phyloP scores from a whole-genome alignment of 2,888 invertebrate genomes.

The Cyclophora punctaria region DNA sequence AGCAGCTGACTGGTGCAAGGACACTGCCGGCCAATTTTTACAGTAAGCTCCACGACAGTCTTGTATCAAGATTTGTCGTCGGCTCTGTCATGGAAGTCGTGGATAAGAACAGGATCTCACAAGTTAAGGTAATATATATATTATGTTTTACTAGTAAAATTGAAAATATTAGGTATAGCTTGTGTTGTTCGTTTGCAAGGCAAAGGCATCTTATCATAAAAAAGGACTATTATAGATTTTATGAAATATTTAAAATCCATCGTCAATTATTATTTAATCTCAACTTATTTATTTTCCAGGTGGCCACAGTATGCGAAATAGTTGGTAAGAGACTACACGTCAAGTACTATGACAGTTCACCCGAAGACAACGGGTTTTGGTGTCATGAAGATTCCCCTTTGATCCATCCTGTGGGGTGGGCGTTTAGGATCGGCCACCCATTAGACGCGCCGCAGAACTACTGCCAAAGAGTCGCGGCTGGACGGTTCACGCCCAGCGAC shows the following conservation, averaged over 20 bases:
- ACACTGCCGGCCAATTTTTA: constrained; percentile 96
- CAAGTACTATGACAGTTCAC: constrained; percentile 88
- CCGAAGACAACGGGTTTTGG: constrained; percentile 93
- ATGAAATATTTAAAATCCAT: background rate
- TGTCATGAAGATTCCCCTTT: constrained; percentile 96
- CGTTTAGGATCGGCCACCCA: constrained; percentile 89
- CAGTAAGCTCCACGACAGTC: constrained; percentile 88
- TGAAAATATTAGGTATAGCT: no score
- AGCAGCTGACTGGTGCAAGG: constrained; percentile 93
- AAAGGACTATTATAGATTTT: no score
- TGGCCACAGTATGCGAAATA: constrained; percentile 92
- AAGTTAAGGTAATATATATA: constrained; percentile 77
- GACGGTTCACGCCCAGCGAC: constrained; percentile 83
- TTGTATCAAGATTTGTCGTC: constrained; percentile 87
- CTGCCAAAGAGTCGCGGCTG: constrained; percentile 82
- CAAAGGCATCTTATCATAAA: no score
- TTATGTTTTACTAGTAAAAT: background rate
- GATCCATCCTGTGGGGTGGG: constrained; percentile 98
- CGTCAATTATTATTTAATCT: background rate
- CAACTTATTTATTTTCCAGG: constrained; percentile 41
- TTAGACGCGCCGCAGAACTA: constrained; percentile 89
- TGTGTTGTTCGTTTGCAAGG: no score
- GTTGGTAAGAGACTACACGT: constrained; percentile 94
- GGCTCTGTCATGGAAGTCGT: constrained; percentile 94
- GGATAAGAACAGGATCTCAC: constrained; percentile 95